phyloP scores from a whole-genome alignment of 1,140 invertebrate genomes.

The Littorina saxatilis region DNA sequence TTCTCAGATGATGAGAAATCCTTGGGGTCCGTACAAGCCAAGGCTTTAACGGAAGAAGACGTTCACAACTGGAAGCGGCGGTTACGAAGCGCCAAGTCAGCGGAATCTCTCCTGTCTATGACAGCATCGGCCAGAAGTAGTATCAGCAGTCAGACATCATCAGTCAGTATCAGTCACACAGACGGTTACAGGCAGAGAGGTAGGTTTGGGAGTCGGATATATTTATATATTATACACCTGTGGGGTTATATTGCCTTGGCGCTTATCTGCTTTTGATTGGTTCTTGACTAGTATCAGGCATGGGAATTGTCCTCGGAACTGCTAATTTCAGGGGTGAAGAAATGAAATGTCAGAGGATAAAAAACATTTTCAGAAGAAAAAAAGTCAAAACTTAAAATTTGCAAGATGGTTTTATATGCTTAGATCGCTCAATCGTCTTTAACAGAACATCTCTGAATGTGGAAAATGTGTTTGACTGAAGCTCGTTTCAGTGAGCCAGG shows the following conservation, averaged over 20 bases:
- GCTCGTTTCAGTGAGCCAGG: too few relatives aligned
- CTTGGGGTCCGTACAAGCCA: slow-evolving; percentile 39
- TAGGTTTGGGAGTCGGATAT: background rate
- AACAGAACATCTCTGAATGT: too few relatives aligned
- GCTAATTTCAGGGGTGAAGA: too few relatives aligned
- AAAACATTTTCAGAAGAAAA: too few relatives aligned
- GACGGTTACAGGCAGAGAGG: slow-evolving; percentile 12
- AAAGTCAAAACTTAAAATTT: too few relatives aligned
- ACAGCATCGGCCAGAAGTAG: slow-evolving; percentile 49
- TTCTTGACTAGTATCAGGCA: too few relatives aligned
- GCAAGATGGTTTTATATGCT: too few relatives aligned
- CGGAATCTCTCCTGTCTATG: slow-evolving; percentile 67
- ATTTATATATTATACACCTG: too few relatives aligned
- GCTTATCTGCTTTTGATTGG: background rate
- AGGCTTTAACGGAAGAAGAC: slow-evolving; percentile 71
- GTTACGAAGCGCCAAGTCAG: slow-evolving; percentile 70
- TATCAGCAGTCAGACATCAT: slow-evolving; percentile 20
- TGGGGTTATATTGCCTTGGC: background rate
- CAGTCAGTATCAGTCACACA: background rate
- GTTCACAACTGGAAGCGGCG: slow-evolving; percentile 67
- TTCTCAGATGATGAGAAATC: slow-evolving; percentile 19
- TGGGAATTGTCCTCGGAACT: too few relatives aligned
- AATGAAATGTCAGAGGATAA: too few relatives aligned
- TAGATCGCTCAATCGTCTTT: too few relatives aligned
- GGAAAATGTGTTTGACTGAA: too few relatives aligned